Evolutionary conservation across 2,888 invertebrate genomes (phyloP).

Genomic region (Dynastes maya): DNA sequence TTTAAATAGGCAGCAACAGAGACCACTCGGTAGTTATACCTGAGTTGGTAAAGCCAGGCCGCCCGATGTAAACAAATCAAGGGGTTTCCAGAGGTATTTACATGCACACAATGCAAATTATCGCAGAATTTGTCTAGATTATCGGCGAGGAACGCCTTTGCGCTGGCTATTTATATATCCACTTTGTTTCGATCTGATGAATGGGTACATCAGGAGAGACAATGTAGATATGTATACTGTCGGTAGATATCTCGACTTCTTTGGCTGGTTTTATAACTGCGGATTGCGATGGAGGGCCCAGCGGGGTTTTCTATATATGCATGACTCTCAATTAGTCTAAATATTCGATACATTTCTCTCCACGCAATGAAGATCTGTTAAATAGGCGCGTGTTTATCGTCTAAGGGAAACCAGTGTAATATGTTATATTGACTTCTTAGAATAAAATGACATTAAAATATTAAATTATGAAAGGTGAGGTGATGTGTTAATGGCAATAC

Average conservation of each 20-base stretch:
- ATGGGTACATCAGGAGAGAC: neutral
- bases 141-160: neutral
- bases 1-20: too few species aligned
- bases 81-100: neutral
- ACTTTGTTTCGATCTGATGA: neutral
- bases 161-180: neutral
- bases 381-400: too few species aligned
- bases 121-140: constrained; percentile 19
- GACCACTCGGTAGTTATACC: too few species aligned
- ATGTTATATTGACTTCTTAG: too few species aligned
- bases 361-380: too few species aligned
- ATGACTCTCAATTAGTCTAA: constrained; percentile 1
- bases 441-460: too few species aligned
- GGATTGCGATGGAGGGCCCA: neutral
- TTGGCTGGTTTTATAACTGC: neutral
- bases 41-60: too few species aligned
- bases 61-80: constrained; percentile 1
- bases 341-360: neutral
- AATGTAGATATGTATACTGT: neutral
- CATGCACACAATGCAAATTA: constrained; percentile 14
- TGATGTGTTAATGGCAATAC: too few species aligned
- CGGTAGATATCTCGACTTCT: neutral
- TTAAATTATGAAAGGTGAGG: too few species aligned
- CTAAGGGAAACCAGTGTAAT: too few species aligned
- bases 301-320: neutral